A percentile compares a stretch with the other conserved stretches of the same genome.
phyloP scores from a whole-genome alignment of 2,113 vertebrate genomes.

The Amblyornis subalaris region DNA sequence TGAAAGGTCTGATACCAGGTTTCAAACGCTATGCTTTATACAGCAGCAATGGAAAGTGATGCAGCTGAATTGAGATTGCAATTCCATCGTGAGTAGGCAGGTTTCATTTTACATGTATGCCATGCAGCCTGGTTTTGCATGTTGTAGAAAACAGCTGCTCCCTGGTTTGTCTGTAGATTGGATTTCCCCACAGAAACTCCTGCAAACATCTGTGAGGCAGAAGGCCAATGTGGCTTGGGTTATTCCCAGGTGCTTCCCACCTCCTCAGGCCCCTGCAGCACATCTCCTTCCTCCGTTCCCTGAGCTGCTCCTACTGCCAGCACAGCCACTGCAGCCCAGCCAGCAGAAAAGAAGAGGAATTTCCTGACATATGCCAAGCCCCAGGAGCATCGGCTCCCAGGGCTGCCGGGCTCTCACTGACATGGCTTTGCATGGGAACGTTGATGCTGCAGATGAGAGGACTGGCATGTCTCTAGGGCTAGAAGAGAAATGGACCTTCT shows the following conservation, averaged over 20 bases:
- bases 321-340: neutral
- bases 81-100: neutral
- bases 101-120: neutral
- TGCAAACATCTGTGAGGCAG: neutral
- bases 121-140: neutral
- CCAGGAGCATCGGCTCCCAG: neutral
- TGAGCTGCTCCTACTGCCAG: neutral
- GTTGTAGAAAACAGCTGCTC: neutral
- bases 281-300: neutral
- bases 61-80: neutral
- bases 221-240: neutral
- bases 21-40: neutral
- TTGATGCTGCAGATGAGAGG: neutral
- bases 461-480: neutral
- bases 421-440: accelerated
- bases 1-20: neutral
- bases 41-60: neutral
- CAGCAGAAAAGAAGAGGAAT: neutral
- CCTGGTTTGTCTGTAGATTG: neutral
- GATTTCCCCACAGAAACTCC: neutral
- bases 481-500: neutral
- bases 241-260: neutral
- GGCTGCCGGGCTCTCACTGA: neutral
- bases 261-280: neutral
- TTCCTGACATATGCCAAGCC: neutral